Percentiles rank a stretch among this genome's conserved stretches.
Evolutionary conservation across 2,797 vertebrate genomes (phyloP).

Genomic region (Semaprochilodus insignis): DNA sequence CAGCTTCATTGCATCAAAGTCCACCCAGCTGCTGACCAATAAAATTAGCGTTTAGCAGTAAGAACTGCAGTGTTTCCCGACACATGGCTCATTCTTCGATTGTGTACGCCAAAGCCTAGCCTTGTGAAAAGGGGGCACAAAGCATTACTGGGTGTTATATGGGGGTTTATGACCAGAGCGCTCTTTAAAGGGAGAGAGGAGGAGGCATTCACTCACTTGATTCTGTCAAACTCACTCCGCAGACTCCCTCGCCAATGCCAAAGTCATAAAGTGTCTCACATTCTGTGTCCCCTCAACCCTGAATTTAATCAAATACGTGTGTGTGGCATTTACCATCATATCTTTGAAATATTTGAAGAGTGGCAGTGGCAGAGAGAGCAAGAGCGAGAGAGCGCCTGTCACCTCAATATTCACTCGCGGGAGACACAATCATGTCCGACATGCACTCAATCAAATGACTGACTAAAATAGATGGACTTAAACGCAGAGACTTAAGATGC

Average conservation of each 20-base stretch:
- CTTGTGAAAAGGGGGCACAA: slow-evolving; percentile 6
- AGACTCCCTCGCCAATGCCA: slow-evolving; percentile 43
- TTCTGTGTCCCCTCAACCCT: slow-evolving; percentile 44
- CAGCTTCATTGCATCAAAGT: slow-evolving; percentile 29
- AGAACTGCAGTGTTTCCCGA: background rate
- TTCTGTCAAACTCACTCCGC: slow-evolving; percentile 26
- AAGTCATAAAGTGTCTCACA: slow-evolving; percentile 51
- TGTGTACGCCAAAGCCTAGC: background rate
- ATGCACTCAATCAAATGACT: slow-evolving; percentile 25
- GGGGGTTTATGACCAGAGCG: slow-evolving; percentile 28
- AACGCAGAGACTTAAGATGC: slow-evolving; percentile 3
- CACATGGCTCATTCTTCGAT: background rate
- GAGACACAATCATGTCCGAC: slow-evolving; percentile 26
- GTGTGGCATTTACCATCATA: slow-evolving; percentile 38
- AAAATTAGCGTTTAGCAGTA: slow-evolving; percentile 20
- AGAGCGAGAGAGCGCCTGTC: slow-evolving; percentile 6
- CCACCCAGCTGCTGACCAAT: slow-evolving; percentile 2
- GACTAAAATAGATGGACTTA: slow-evolving; percentile 21
- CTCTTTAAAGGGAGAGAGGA: slow-evolving; percentile 22
- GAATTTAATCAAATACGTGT: slow-evolving; percentile 52
- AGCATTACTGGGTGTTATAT: slow-evolving; percentile 18
- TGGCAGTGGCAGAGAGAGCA: background rate
- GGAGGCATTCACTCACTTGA: slow-evolving; percentile 35
- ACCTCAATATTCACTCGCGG: slow-evolving; percentile 33
- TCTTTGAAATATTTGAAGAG: slow-evolving; percentile 32